Conservation (phyloP, 2,113 vertebrate genomes). For the Rhea pennata region DNA sequence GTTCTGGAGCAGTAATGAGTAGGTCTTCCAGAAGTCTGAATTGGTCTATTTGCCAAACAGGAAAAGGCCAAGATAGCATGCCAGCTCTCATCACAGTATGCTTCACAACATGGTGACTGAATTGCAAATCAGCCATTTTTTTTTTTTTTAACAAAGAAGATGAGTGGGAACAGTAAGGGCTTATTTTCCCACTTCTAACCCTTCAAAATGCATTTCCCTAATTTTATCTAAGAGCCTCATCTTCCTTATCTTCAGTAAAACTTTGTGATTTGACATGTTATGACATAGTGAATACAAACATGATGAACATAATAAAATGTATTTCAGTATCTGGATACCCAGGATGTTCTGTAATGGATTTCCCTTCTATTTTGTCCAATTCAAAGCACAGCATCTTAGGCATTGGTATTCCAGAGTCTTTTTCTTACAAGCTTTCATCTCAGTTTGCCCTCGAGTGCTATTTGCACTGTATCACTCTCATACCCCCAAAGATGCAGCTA, state of each 20-base stretch:
- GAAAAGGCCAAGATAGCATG: neutral
- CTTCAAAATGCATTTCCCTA: neutral
- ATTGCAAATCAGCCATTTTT: neutral
- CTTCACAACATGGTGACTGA: neutral
- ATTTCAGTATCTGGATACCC: neutral
- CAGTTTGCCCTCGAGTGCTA: neutral
- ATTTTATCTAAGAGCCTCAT: neutral
- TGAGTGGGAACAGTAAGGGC: neutral
- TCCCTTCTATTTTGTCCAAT: neutral
- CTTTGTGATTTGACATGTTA: neutral
- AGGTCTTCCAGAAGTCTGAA: neutral
- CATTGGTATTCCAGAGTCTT: neutral
- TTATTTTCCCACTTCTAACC: neutral
- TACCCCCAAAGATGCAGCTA: neutral
- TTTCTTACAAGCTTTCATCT: neutral
- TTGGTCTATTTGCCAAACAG: rapidly evolving
- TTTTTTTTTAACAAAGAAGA: neutral
- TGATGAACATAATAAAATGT: neutral
- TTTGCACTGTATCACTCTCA: neutral
- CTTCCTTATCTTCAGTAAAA: neutral
- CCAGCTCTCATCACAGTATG: neutral
- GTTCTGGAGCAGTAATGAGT: neutral
- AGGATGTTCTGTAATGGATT: neutral
- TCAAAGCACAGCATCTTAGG: neutral
- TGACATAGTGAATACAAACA: neutral